phyloP scores from a whole-genome alignment of 2,113 vertebrate species.

The Pandion haliaetus region DNA sequence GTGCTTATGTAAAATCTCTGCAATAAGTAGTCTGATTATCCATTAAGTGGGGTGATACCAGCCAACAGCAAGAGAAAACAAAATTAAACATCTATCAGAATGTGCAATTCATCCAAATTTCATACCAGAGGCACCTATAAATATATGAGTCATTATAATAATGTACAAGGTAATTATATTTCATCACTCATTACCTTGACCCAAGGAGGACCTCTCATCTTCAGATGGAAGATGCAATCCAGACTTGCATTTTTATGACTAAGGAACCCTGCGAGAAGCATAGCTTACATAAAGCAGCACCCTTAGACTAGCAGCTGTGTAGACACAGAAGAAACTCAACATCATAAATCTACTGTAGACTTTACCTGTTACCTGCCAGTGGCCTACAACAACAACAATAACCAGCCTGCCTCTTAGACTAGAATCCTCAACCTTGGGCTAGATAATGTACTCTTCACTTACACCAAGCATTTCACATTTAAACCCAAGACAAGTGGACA shows the following conservation, averaged over 20 bases:
- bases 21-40: constrained; percentile 29
- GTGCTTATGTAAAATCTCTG: constrained; percentile 26
- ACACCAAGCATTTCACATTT: background rate
- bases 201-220: constrained; percentile 4
- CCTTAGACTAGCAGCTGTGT: background rate
- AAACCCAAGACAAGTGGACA: background rate
- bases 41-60: constrained; percentile 16
- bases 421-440: background rate
- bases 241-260: constrained; percentile 22
- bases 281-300: background rate
- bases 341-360: background rate
- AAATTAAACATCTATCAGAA: constrained; percentile 52
- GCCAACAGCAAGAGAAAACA: constrained; percentile 53
- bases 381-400: background rate
- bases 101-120: constrained; percentile 41
- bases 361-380: background rate
- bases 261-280: background rate
- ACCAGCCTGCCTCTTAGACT: background rate
- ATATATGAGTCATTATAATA: constrained; percentile 61
- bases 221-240: constrained; percentile 28
- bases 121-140: constrained; percentile 42
- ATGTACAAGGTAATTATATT: constrained; percentile 51
- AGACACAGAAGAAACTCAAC: background rate
- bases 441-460: background rate
- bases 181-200: constrained; percentile 56